These are phyloP conservation scores for Thecocarcelia acutangulata DNA, from an alignment of 2,888 invertebrate species.

Conservation along the genomic window DNA sequence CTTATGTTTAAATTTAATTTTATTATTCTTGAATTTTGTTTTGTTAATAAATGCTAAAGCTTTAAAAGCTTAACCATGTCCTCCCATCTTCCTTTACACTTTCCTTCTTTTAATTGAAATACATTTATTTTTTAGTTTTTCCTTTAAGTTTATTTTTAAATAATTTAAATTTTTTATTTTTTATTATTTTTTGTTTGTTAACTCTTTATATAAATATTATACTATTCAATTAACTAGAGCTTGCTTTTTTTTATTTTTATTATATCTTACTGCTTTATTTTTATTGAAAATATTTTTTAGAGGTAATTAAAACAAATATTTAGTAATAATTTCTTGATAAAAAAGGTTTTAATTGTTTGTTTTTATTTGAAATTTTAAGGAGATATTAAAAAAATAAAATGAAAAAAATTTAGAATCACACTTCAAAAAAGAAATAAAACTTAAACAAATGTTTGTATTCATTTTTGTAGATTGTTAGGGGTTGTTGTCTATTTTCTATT, in stretches of 20 bases:
- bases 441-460: conserved; percentile 58
- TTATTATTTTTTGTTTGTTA: conserved; percentile 66
- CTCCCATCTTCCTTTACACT: conserved; percentile 2
- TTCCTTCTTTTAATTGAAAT: conserved; percentile 40
- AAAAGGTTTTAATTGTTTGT: conserved; percentile 59
- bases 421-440: conserved; percentile 53
- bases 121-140: conserved; percentile 13
- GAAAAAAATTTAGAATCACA: conserved; percentile 61
- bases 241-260: conserved; percentile 62
- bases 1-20: conserved; percentile 47
- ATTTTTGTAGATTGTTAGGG: conserved; percentile 52
- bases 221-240: conserved; percentile 65
- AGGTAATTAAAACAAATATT: conserved; percentile 68
- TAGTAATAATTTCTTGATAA: conserved; percentile 67
- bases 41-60: conserved; percentile 43
- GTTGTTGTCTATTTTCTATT: conserved; percentile 31
- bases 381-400: conserved; percentile 46
- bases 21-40: conserved; percentile 17
- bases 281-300: conserved; percentile 65
- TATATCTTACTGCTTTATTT: conserved; percentile 65
- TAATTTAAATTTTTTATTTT: conserved; percentile 2
- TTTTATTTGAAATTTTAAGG: conserved; percentile 42
- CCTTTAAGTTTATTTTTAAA: conserved; percentile 47
- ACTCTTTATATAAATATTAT: conserved; percentile 63
- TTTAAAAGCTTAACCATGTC: conserved; percentile 52